Percentiles rank a stretch among this genome's conserved stretches.
Conservation (phyloP, 2,797 vertebrate species). For the Spatula versicolor region DNA sequence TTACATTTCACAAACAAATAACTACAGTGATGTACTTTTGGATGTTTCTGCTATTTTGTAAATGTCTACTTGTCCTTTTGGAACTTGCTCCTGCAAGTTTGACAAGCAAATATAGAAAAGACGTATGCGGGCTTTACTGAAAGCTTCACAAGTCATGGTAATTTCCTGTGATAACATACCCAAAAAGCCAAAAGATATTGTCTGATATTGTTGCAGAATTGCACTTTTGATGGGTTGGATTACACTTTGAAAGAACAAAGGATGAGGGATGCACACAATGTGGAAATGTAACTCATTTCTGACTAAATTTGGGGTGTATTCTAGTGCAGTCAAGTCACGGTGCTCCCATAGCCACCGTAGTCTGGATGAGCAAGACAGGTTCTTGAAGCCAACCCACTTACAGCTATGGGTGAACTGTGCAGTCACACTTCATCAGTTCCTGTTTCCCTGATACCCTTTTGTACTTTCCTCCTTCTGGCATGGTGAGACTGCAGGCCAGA, state of each 20-base stretch:
- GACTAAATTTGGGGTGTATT: not conserved
- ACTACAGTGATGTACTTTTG: not conserved
- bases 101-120: not conserved
- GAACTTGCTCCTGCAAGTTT: not conserved
- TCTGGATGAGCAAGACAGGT: not conserved
- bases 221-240: not conserved
- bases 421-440: not conserved
- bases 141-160: not conserved
- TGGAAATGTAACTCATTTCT: not conserved
- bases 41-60: not conserved
- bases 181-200: not conserved
- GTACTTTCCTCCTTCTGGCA: not conserved
- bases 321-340: not conserved
- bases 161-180: not conserved
- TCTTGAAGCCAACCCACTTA: not conserved
- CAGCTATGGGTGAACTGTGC: not conserved
- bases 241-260: not conserved
- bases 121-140: not conserved
- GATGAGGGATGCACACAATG: not conserved
- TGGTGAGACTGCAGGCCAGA: rapidly evolving
- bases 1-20: not conserved
- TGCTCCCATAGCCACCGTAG: not conserved
- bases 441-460: not conserved
- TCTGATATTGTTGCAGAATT: not conserved
- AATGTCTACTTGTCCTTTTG: not conserved